Evolutionary conservation across 1,140 invertebrate species (phyloP), one percentile per base, ranked within the genome.

Genomic region (Bombus huntii): DNA sequence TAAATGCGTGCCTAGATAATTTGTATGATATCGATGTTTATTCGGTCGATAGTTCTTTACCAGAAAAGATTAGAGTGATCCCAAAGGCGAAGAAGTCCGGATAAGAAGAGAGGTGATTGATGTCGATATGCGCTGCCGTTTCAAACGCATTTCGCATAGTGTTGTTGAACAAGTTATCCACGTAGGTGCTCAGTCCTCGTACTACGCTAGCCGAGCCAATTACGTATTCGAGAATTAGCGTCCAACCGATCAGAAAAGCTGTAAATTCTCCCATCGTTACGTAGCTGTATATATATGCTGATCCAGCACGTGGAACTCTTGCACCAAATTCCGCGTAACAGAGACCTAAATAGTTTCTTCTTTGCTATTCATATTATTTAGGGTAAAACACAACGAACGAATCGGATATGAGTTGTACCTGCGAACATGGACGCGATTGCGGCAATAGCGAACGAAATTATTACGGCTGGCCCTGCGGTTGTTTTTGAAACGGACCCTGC

Each of bases 281-380:
- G 92, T 98, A 99, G 91, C 97, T 98, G 95, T 98, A 99, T 37
- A 98, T 96, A 92, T 99, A 99, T 0, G 98, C 98, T 0, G 98
- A 98, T 9, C 98, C 98, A 1, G 98, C 97, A 87, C 97, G 97
- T 4, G 98, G 98, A 8, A 98, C 98, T 85, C 98, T 95, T 0
- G 98, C 97, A 25, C 97, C 98, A 94, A 99, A 99, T 96, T 99
- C 98, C 13, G 98, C 98, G 92, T 98, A 98, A 91, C 97, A 98
- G 10, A 98, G 94, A 85, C 97, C 97, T 97, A 93, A 6, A 31
- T 57, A 47, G 15, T 42, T 47, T 15, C 12, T 10, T 66, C n/a
- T 53, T 34, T 31, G 12, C 15, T 31, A 37, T 25, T 9, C 4
- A 9, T 25, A 25, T 4, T 13, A 25, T 8, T 15, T 18, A 47